Evolutionary conservation across 2,113 vertebrate species (phyloP), one percentile per base, ranked within the genome.

Genomic region (Sturnira hondurensis): DNA sequence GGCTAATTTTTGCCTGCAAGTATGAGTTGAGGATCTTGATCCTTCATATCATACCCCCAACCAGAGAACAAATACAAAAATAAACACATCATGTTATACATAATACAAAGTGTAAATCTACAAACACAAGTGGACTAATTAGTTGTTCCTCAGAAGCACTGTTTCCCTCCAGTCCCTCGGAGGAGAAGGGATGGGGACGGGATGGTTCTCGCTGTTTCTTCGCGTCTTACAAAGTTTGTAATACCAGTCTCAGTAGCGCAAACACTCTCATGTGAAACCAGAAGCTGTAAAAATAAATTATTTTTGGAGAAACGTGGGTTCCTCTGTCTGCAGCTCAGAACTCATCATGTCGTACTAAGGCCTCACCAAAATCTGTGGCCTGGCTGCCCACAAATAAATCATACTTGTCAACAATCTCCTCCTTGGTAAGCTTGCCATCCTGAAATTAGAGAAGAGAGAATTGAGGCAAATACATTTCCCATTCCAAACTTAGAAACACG

Each of bases 361-460:
- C 99, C 95, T 99, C 99, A 3, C 99, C 99, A 20, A 99, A 99
- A 97, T 99, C 99, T 58, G 99, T 99, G 96, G 99, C 99, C 97
- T 99, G 99, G 96, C 99, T 99, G 74, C 99, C 99, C 88, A 99
- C 99, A 94, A 99, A 99, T 94, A 99, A 96, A 81, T 99, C 99
- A 3, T 99, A 99, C 86, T 99, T 99, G 87, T 99, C 98, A 71
- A 99, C 98, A 58, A 99, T 99, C 96, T 99, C 99, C 87, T 99
- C 98, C 96, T 98, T 99, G 77, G 98, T 99, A n/a, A 99, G 98
- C 93, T 99, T 99, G 63, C 99, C 99, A 1, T 99, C 99, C 99
- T 99, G 96, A 77, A 97, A 88, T 70, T 0, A 77, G 74, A 97
- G 26, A 83, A 61, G 11, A 56, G 50, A 28, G 14, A 90, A 54